Percentiles rank a stretch among this genome's conserved stretches.
phyloP scores from a whole-genome alignment of 2,113 vertebrate genomes.

The Ageneiosus marmoratus region DNA sequence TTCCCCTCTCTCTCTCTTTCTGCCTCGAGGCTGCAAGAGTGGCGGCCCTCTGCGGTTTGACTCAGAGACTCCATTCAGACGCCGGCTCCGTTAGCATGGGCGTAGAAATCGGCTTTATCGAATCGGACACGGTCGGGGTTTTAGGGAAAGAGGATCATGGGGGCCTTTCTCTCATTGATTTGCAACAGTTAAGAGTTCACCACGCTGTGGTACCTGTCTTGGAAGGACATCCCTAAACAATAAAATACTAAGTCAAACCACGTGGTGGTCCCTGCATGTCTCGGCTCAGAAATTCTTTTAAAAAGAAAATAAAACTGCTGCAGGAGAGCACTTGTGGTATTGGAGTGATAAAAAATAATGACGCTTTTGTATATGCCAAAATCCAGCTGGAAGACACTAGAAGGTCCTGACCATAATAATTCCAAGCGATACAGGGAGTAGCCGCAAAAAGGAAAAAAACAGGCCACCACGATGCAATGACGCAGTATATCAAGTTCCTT shows the following conservation, averaged over 20 bases:
- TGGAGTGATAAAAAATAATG: constrained; percentile 27
- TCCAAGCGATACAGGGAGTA: constrained; percentile 46
- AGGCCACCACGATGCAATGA: constrained; percentile 67
- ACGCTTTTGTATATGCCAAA: constrained; percentile 9
- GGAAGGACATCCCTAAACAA: constrained; percentile 60
- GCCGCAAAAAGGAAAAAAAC: constrained; percentile 57
- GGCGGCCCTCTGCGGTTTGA: constrained; percentile 55
- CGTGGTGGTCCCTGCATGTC: constrained; percentile 54
- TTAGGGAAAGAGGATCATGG: constrained; percentile 67
- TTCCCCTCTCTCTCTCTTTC: constrained; percentile 42
- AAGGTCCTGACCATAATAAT: constrained; percentile 44
- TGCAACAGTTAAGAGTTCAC: constrained; percentile 65
- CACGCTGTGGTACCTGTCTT: constrained; percentile 62
- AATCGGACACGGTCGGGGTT: constrained; percentile 70
- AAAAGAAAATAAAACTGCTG: background rate
- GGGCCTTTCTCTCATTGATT: constrained; percentile 72
- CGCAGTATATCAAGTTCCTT: constrained; percentile 75
- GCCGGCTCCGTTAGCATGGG: constrained; percentile 57
- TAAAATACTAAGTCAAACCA: constrained; percentile 64
- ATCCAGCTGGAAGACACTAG: constrained; percentile 18
- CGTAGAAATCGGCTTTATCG: constrained; percentile 73
- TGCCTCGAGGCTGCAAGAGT: constrained; percentile 50
- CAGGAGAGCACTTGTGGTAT: background rate
- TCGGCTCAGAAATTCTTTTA: constrained; percentile 31
- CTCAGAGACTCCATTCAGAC: constrained; percentile 66